These are phyloP conservation scores for Salmo trutta DNA, from an alignment of 2,797 vertebrate genomes.

Conservation along the genomic window DNA sequence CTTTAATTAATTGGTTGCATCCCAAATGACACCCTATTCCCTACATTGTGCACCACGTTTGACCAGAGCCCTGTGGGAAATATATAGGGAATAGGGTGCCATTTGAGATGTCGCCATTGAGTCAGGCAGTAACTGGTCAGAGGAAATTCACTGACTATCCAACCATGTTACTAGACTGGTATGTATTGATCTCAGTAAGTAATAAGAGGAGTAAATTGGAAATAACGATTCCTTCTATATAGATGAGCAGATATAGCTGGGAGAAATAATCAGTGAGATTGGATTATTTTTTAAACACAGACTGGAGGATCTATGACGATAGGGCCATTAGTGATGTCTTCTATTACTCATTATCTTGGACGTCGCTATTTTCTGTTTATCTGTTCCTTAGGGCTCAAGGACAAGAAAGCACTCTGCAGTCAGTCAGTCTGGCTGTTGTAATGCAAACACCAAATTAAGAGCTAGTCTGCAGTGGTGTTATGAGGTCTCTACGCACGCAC, in stretches of 20 bases:
- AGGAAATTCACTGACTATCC: background rate
- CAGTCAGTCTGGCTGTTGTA: slow-evolving; percentile 11
- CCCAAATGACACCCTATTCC: background rate
- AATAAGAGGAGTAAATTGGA: slow-evolving; percentile 48
- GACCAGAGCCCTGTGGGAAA: background rate
- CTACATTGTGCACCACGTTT: background rate
- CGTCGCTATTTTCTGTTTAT: slow-evolving; percentile 13
- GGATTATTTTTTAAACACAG: slow-evolving; percentile 20
- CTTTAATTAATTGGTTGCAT: background rate
- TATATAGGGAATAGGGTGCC: background rate
- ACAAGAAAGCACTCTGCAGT: slow-evolving; percentile 7
- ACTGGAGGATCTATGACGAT: slow-evolving; percentile 3
- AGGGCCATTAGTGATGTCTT: slow-evolving; percentile 39
- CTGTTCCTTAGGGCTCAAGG: background rate
- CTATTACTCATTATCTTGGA: slow-evolving; percentile 46
- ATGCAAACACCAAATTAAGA: too few relatives aligned
- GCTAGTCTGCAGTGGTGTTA: slow-evolving; percentile 30
- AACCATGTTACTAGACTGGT: slow-evolving; percentile 15
- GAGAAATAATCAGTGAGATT: slow-evolving; percentile 24
- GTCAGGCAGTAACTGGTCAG: background rate
- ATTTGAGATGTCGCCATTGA: background rate
- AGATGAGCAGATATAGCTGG: slow-evolving; percentile 32
- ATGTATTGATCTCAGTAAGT: slow-evolving; percentile 44
- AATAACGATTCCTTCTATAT: slow-evolving; percentile 48
- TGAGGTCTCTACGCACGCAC: slow-evolving; percentile 27